Base-by-base conservation (phyloP, 2,797 vertebrate species). In the Tragelaphus eurycerus region DNA sequence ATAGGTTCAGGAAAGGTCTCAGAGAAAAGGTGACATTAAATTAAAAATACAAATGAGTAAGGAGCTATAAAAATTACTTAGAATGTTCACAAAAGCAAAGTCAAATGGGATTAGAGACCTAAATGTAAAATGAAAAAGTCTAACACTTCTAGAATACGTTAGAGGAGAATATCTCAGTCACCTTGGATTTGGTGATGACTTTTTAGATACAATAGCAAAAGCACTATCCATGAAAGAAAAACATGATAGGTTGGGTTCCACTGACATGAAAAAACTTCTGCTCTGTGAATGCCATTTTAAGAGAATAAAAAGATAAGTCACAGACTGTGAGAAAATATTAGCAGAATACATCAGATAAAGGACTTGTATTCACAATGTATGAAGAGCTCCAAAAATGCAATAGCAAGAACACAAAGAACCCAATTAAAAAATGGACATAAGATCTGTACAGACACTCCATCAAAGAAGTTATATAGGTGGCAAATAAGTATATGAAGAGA, bases 351-450 rank as follows among this genome's bases (percentile, higher is more conserved):
- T 34, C 3, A 86, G n/a, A 87, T 46, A 92, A 82, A 88, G 12
- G 43, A 67, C 11, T 86, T 94, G 3, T 78, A 57, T 86, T 19
- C 10, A 83, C 96, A 96, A 74, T 34, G 27, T 38, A 55, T 48
- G 86, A 96, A 71, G 71, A 95, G 94, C 19, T 86, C 43, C 79
- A 52, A 87, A 96, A 97, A 60, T 1, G 64, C n/a, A 74, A 76
- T 14, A 48, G 11, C 11, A 93, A 96, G 10, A 83, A 87, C 43
- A 90, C 54, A 88, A 87, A 93, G 19, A 88, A 76, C 19, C 4
- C 7, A 57, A 29, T 85, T 85, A 15, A 88, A 95, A 96, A 94
- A 64, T 81, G 64, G 27, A 25, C 50, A 96, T 90, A 94, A 25
- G 34, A 78, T 48, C 11, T 94, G 27, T 31, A 85, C 4, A 86